Evolutionary conservation across 2,113 vertebrate genomes (phyloP), one percentile per base, ranked within the genome.

Genomic region (Xiphophorus maculatus): DNA sequence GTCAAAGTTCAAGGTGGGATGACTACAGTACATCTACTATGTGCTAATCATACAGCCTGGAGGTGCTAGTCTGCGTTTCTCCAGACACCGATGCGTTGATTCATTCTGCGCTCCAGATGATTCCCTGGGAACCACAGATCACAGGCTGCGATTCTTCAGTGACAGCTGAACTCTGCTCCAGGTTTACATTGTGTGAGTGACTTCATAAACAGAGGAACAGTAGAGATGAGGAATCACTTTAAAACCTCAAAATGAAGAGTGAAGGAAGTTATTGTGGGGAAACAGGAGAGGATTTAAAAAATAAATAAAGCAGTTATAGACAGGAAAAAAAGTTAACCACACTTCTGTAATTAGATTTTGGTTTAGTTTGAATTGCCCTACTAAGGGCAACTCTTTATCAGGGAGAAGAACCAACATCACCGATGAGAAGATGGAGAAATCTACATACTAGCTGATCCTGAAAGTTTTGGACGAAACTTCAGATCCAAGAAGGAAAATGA

Each of bases 1-100:
- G 35, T 35, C 35, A 10, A 35, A 35, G 35, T 10, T 35, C 35
- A 10, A 35, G 35, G 35, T 37, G 35, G 35, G 10, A 37, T 37
- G 35, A 37, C 10, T 37, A 12, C n/a, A n/a, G n/a, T n/a, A n/a
- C 35, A 37, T 37, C 35, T 11, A 5, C 19, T 51, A 2, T 51
- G 48, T 51, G 22, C 48, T 6, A 25, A 25, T 73, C 44, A 5
- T 69, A n/a, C 13, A 65, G 72, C 65, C 3, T 33, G 27, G 35
- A 77, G 77, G 27, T 69, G 6, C 0, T 54, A 58, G 29, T 69
- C 63, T 51, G 10, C 15, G 3, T 63, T 35, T 42, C 66, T 35
- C 62, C 70, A 84, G 71, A 81, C 69, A 40, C 44, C 19, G 4
- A 48, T 40, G 58, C 12, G 65, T 73, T 88, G 84, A 90, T 75